phyloP scores from a whole-genome alignment of 1,140 invertebrate species.

The Drosophila pseudoobscura region DNA sequence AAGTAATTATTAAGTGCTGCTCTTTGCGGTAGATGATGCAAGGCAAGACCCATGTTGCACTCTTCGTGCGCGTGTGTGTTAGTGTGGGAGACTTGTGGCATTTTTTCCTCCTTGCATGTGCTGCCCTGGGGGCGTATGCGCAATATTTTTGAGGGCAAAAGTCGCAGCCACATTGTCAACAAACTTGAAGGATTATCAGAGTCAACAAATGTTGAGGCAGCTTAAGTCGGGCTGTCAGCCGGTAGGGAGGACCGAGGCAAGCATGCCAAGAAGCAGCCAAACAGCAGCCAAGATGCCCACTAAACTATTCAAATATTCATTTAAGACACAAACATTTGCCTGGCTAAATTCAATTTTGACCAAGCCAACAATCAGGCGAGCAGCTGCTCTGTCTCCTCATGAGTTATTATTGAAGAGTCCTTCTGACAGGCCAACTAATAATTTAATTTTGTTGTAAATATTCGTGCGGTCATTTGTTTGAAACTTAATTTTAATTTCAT shows the following conservation, averaged over 20 bases:
- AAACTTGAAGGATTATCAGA: conserved; percentile 82
- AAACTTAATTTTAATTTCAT: conserved; percentile 81
- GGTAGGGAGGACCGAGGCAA: conserved; percentile 18
- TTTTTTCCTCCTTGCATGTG: conserved; percentile 35
- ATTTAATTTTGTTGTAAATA: conserved; percentile 70
- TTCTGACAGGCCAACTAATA: conserved; percentile 45
- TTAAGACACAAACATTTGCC: conserved; percentile 62
- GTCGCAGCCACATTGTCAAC: conserved; percentile 76
- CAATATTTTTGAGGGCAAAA: conserved; percentile 78
- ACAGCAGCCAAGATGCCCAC: conserved; percentile 35
- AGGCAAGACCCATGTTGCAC: conserved; percentile 41
- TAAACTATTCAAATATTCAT: conserved; percentile 71
- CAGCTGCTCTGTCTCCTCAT: conserved; percentile 9
- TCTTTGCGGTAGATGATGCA: conserved; percentile 60
- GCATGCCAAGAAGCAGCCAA: conserved; percentile 8
- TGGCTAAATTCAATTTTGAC: conserved; percentile 62
- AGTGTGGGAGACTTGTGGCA: conserved; percentile 43
- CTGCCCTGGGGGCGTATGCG: conserved; percentile 53
- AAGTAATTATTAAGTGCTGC: conserved; percentile 80
- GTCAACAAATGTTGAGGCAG: conserved; percentile 66
- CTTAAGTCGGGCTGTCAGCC: conserved; percentile 41
- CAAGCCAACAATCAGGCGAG: not conserved
- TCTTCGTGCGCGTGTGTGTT: conserved; percentile 30
- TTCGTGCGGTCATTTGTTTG: conserved; percentile 60
- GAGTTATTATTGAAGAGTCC: conserved; percentile 40